A percentile compares a stretch with the other conserved stretches of the same genome.
Conservation (phyloP, 35 echinoderm and acorn worm species). For the Apostichopus californicus region DNA sequence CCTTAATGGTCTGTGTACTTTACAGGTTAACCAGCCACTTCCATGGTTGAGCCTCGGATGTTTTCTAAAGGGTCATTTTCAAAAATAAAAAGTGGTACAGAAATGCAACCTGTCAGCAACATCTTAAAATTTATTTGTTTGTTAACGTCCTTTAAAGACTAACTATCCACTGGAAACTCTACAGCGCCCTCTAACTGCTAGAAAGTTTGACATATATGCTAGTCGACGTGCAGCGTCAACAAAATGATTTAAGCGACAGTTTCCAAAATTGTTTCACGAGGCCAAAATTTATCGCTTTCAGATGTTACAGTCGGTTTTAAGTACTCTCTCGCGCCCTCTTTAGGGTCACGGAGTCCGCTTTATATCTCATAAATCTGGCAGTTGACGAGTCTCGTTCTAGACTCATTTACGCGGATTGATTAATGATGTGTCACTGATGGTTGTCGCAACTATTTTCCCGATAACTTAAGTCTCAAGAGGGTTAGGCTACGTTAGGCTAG, state of each 20-base stretch:
- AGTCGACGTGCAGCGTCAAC: not conserved
- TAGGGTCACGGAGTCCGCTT: constrained; percentile 42
- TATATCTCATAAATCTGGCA: constrained; percentile 49
- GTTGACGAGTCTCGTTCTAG: constrained; percentile 49
- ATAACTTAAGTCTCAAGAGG: constrained; percentile 26
- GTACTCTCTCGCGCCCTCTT: constrained; percentile 45
- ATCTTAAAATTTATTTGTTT: no score
- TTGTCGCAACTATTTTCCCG: constrained; percentile 45
- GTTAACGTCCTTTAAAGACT: not conserved
- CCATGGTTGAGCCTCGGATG: no score
- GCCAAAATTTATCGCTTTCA: constrained; percentile 61
- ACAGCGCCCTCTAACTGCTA: not conserved
- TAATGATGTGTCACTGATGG: constrained; percentile 28
- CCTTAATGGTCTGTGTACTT: no score
- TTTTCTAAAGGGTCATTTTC: no score
- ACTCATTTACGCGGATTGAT: constrained; percentile 46
- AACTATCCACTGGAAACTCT: no score
- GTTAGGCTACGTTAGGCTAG: constrained; percentile 48
- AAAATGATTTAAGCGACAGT: constrained; percentile 49
- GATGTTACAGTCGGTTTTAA: constrained; percentile 61
- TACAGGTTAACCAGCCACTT: no score
- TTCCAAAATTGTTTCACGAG: constrained; percentile 57
- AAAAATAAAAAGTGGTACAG: no score
- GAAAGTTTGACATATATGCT: not conserved
- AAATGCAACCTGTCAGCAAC: no score